Percentiles rank a stretch among this genome's conserved stretches.
These are phyloP conservation scores for Coracopsis vasa DNA, from an alignment of 2,113 vertebrate genomes.

Conservation along the genomic window DNA sequence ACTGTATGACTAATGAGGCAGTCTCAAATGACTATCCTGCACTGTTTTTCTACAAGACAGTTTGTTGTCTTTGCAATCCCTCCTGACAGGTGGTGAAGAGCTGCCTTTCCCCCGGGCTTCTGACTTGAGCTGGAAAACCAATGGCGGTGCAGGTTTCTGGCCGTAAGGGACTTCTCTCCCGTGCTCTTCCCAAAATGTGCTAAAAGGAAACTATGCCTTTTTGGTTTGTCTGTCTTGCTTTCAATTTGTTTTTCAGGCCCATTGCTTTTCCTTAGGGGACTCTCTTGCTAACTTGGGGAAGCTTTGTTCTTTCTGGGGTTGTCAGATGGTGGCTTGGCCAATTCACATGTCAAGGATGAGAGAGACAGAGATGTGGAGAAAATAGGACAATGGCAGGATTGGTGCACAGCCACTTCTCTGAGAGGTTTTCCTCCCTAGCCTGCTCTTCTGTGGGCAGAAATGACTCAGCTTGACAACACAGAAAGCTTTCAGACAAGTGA, in stretches of 20 bases:
- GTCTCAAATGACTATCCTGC: background rate
- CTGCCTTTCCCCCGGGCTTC: background rate
- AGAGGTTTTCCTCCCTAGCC: background rate
- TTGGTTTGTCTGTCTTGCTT: background rate
- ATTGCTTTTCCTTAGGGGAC: background rate
- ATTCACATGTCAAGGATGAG: background rate
- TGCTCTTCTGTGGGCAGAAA: background rate
- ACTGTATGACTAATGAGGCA: constrained; percentile 57
- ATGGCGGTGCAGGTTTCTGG: background rate
- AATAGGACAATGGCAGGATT: background rate
- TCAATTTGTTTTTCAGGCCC: background rate
- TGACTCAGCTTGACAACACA: constrained; percentile 15
- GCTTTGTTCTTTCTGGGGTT: background rate
- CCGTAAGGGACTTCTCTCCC: background rate
- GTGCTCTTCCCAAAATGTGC: background rate
- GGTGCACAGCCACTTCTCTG: background rate
- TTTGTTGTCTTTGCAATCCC: constrained; percentile 11
- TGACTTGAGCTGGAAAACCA: constrained; percentile 6
- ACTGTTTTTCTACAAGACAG: constrained; percentile 11
- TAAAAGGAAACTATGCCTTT: constrained; percentile 39
- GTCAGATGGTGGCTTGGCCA: background rate
- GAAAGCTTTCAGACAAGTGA: background rate
- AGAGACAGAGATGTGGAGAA: background rate
- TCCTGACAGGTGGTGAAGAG: constrained; percentile 44
- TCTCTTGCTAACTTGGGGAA: rapidly evolving